Evolutionary conservation across 1,140 invertebrate genomes (phyloP), one percentile per base, ranked within the genome.

Genomic region (Trachymyrmex cornetzi): DNA sequence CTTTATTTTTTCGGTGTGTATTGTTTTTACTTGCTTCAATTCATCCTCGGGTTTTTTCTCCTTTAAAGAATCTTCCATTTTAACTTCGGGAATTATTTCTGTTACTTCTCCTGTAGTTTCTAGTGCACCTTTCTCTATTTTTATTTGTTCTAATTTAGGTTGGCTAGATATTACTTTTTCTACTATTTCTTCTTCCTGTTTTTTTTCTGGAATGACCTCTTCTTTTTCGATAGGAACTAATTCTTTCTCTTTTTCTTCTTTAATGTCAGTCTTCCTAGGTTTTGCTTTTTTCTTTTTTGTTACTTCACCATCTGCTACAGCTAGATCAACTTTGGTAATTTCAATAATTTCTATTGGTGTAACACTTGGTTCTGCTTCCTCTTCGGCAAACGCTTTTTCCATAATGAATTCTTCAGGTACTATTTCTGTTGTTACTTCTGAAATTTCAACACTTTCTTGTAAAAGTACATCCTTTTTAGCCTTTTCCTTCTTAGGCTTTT

Each of bases 61-160:
- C 3, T 66, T 75, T 55, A 90, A 67, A 12, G 87, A 19, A 74
- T 91, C 86, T 86, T 87, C 74, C 0, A 72, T 6, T 5, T 79
- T 61, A 24, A 72, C 38, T 84, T 88, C 89, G 16, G 86, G n/a
- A 11, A 90, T 74, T 4, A 92, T 66, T 75, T 92, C 89, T 38
- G 77, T 72, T 0, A 87, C 61, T 71, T 89, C 72, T 30, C 5
- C 30, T 6, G 77, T 57, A 19, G 86, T 59, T 2, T 82, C 86
- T 71, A 69, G 81, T 55, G 48, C 27, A 71, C 77, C n/a, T 38
- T 88, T 2, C 14, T 88, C 50, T 57, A 77, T 88, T 86, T 22
- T 64, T 50, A 95, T 92, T 85, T 94, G 93, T 71, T 95, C 93
- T 74, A 95, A 94, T 80, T 95, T 93, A 27, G 94, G 93, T 84